These are phyloP conservation scores for Eupithecia dodoneata DNA, from an alignment of 2,888 invertebrate genomes.

Conservation along the genomic window DNA sequence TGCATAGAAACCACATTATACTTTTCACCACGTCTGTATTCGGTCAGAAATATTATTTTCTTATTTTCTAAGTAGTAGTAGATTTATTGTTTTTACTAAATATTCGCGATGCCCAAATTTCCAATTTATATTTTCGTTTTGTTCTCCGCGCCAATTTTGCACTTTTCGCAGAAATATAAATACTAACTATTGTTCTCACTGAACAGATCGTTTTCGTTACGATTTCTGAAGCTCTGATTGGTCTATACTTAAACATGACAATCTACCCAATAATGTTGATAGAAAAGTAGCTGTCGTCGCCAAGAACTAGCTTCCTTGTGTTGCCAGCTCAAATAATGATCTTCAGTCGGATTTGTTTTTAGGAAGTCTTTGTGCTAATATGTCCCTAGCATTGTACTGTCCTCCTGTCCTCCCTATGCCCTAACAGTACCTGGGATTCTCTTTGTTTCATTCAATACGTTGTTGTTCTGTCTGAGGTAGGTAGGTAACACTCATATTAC, in stretches of 20 bases:
- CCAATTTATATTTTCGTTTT: background rate
- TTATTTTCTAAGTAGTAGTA: background rate
- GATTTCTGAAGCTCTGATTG: constrained; percentile 18
- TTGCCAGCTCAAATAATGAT: background rate
- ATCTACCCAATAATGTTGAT: background rate
- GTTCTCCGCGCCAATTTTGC: constrained; percentile 56
- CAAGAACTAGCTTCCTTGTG: background rate
- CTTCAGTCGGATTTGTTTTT: too few species aligned
- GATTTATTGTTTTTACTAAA: background rate
- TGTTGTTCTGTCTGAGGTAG: too few species aligned
- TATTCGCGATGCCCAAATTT: background rate
- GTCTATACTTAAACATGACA: background rate
- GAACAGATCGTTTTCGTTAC: background rate
- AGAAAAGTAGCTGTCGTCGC: background rate
- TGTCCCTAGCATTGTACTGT: too few species aligned
- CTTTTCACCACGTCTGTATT: constrained; percentile 9
- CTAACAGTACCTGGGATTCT: too few species aligned
- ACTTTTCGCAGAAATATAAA: constrained; percentile 60
- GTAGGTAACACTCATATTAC: too few species aligned
- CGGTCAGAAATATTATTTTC: background rate
- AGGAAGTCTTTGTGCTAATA: too few species aligned
- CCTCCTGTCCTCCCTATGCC: too few species aligned
- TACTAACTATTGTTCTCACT: constrained; percentile 39
- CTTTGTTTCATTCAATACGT: too few species aligned
- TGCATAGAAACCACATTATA: constrained; percentile 33